phyloP scores from a whole-genome alignment of 2,113 vertebrate species.

The Myrmophylax atrothorax region DNA sequence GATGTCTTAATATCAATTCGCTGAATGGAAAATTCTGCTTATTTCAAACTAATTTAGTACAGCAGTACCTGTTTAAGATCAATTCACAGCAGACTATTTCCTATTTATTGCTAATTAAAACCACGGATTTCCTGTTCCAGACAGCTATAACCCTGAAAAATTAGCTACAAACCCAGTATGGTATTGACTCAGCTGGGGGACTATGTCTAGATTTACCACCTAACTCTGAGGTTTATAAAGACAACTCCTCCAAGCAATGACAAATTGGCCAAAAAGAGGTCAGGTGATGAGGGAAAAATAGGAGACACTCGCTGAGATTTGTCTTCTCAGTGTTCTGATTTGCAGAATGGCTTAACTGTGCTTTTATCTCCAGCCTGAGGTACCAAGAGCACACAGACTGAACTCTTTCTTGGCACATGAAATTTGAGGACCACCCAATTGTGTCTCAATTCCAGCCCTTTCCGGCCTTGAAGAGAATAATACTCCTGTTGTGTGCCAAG shows the following conservation, averaged over 20 bases:
- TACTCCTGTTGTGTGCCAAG: not conserved
- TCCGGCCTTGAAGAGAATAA: conserved; percentile 33
- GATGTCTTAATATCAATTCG: conserved; percentile 41
- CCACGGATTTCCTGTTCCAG: conserved; percentile 70
- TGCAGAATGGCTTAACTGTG: not conserved
- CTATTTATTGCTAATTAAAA: conserved; percentile 68
- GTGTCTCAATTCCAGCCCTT: conserved; percentile 16
- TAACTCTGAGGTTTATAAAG: not conserved
- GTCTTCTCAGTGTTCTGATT: not conserved
- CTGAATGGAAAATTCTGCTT: conserved; percentile 44
- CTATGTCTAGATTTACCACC: not conserved
- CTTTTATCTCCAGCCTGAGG: not conserved
- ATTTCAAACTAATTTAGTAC: conserved; percentile 58
- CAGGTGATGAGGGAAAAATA: not conserved
- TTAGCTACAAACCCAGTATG: not conserved
- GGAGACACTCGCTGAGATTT: not conserved
- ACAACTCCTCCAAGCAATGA: not conserved
- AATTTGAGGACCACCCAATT: not conserved
- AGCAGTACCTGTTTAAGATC: conserved; percentile 65
- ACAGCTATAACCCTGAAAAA: conserved; percentile 34
- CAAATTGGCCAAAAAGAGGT: not conserved
- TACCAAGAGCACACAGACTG: not conserved
- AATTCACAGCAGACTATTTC: conserved; percentile 67
- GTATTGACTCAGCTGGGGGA: conserved; percentile 13
- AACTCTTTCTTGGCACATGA: not conserved